These are phyloP conservation scores for Dolichopus griseipennis DNA, from an alignment of 2,888 invertebrate species.

Conservation along the genomic window DNA sequence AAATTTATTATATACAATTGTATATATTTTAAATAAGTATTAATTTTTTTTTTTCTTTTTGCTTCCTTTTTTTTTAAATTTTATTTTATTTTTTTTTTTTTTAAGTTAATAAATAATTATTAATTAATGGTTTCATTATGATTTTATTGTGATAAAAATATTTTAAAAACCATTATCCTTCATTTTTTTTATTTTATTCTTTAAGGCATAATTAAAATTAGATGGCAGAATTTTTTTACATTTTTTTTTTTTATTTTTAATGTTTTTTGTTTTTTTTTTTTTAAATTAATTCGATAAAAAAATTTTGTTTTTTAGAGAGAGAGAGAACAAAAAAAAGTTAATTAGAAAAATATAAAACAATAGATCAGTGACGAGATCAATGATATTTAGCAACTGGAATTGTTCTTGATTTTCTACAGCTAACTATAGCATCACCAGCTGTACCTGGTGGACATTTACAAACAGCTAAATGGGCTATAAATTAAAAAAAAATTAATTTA, in stretches of 20 bases:
- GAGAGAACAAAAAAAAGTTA: neutral
- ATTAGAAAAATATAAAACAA: neutral
- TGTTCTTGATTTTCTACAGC: slow-evolving; percentile 46
- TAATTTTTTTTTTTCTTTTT: too few relatives aligned
- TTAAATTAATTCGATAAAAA: neutral
- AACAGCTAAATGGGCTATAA: slow-evolving; percentile 63
- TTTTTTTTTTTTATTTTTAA: neutral
- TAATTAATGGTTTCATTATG: neutral
- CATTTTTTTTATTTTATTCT: neutral
- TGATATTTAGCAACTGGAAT: slow-evolving; percentile 40
- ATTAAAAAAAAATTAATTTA: neutral
- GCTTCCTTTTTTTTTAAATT: neutral
- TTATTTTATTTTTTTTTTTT: neutral
- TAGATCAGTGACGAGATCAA: slow-evolving; percentile 3
- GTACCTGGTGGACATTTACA: slow-evolving; percentile 68
- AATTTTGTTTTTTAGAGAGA: neutral
- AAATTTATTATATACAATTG: too few relatives aligned
- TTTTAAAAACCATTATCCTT: neutral
- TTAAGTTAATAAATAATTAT: neutral
- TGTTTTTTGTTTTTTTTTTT: neutral
- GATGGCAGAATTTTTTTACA: neutral
- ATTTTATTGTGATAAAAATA: neutral
- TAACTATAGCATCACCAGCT: slow-evolving; percentile 52
- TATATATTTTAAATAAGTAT: too few relatives aligned
- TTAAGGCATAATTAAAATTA: neutral